Percentiles rank a stretch among this genome's conserved stretches.
phyloP scores from a whole-genome alignment of 2,888 invertebrate species.

The Ecdyonurus torrentis region DNA sequence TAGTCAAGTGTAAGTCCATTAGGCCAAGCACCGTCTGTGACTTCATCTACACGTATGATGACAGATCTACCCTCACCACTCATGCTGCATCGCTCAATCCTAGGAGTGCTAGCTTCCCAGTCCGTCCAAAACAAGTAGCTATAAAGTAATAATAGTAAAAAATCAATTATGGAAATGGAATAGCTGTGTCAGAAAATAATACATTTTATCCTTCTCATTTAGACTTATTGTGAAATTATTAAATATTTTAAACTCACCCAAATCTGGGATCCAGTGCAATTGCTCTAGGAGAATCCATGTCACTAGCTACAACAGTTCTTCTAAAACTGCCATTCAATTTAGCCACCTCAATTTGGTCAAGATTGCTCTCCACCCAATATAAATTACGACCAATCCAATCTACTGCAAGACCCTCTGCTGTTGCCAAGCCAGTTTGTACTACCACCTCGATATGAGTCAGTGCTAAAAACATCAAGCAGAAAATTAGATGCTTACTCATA shows the following conservation, averaged over 20 bases:
- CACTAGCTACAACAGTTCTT: conserved; percentile 58
- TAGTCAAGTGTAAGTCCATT: conserved; percentile 72
- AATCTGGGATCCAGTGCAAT: conserved; percentile 63
- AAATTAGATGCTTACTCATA: neutral
- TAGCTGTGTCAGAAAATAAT: neutral
- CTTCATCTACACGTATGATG: conserved; percentile 39
- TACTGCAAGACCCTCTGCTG: conserved; percentile 77
- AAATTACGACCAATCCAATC: conserved; percentile 77
- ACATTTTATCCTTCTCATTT: too few relatives aligned
- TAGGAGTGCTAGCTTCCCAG: conserved; percentile 61
- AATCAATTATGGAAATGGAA: neutral
- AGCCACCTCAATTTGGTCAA: conserved; percentile 71
- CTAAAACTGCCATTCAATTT: conserved; percentile 55
- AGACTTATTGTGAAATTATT: too few relatives aligned
- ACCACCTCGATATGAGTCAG: conserved; percentile 63
- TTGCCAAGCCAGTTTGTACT: conserved; percentile 64
- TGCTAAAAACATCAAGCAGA: conserved; percentile 23
- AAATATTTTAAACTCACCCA: conserved; percentile 33
- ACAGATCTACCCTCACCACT: conserved; percentile 47
- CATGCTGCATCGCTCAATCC: conserved; percentile 69
- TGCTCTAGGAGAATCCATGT: conserved; percentile 71
- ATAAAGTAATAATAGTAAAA: too few relatives aligned
- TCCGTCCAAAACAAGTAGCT: conserved; percentile 71
- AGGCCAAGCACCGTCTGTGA: conserved; percentile 58
- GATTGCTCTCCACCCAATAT: conserved; percentile 74